These are phyloP conservation scores for Eupithecia subfuscata DNA, from an alignment of 2,888 invertebrate genomes.

Conservation along the genomic window DNA sequence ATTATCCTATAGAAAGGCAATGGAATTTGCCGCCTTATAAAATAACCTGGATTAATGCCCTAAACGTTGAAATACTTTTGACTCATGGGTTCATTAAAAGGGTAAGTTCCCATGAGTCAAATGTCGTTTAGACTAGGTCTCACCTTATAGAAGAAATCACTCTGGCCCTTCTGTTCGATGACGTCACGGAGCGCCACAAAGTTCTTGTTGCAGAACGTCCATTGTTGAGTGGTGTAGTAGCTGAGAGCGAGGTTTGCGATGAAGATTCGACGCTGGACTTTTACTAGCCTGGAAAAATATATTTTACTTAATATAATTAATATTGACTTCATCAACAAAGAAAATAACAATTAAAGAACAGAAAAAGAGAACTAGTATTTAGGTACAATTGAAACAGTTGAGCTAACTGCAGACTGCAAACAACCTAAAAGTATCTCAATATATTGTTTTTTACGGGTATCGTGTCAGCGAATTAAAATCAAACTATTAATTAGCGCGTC, in stretches of 20 bases:
- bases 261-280: slow-evolving; percentile 92
- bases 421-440: too few species aligned
- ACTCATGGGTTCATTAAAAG: background rate
- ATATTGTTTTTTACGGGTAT: too few species aligned
- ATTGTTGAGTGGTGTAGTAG: slow-evolving; percentile 90
- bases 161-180: slow-evolving; percentile 75
- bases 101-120: background rate
- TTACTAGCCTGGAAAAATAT: slow-evolving; percentile 85
- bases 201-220: slow-evolving; percentile 89
- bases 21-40: too few species aligned
- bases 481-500: too few species aligned
- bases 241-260: slow-evolving; percentile 88
- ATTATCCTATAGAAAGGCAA: too few species aligned
- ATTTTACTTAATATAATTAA: background rate
- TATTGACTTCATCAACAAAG: too few species aligned
- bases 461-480: too few species aligned
- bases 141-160: slow-evolving; percentile 83
- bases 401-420: too few species aligned
- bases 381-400: too few species aligned
- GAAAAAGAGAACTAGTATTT: too few species aligned
- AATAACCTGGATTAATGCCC: too few species aligned
- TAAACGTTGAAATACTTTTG: background rate
- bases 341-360: too few species aligned
- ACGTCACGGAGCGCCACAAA: slow-evolving; percentile 79
- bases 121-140: background rate